A percentile compares a stretch with the other conserved stretches of the same genome.
These are phyloP conservation scores for Crotalus viridis DNA, from an alignment of 2,113 vertebrate genomes.

Conservation along the genomic window DNA sequence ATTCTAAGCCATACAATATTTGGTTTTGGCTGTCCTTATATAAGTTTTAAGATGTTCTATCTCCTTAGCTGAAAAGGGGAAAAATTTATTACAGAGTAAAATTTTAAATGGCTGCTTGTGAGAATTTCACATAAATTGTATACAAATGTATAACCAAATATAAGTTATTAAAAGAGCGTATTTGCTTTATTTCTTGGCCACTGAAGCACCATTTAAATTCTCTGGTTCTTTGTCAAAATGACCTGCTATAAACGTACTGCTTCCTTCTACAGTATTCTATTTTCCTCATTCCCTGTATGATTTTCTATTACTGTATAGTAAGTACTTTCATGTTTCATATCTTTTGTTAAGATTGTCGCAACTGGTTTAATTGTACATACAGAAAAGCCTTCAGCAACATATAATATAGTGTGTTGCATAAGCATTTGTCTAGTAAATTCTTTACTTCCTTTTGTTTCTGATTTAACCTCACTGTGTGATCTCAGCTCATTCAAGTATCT, in stretches of 20 bases:
- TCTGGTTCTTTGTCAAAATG: neutral
- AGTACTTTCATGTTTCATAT: neutral
- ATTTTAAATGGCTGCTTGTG: neutral
- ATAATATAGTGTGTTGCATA: neutral
- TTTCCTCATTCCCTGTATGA: neutral
- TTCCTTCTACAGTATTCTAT: neutral
- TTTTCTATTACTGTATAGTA: neutral
- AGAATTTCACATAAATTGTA: neutral
- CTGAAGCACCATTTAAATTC: neutral
- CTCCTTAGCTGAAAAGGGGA: neutral
- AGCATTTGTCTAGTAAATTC: neutral
- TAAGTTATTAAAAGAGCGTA: neutral
- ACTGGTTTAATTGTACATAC: neutral
- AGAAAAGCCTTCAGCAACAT: neutral
- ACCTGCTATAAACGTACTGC: neutral
- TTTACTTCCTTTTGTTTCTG: neutral
- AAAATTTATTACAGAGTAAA: neutral
- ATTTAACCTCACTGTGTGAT: neutral
- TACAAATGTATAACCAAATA: neutral
- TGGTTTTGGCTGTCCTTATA: neutral
- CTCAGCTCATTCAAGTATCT: neutral
- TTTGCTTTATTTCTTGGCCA: neutral
- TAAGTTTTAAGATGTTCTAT: neutral
- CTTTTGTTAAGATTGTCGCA: neutral
- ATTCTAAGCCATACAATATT: neutral